Base-by-base conservation (phyloP, 1,140 invertebrate species). In the Ostrea edulis region DNA sequence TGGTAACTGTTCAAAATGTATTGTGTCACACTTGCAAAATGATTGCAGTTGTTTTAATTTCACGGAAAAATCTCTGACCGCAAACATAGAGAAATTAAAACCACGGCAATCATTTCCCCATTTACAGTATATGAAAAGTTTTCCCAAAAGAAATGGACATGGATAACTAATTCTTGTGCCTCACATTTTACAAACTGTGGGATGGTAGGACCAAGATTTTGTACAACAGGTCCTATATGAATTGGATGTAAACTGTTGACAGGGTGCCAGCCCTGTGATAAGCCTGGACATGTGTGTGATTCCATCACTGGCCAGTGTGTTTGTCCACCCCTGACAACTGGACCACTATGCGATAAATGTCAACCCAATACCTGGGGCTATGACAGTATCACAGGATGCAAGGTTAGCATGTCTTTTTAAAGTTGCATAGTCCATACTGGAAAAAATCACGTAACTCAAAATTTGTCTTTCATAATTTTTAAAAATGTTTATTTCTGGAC, bases 331-430 rank as follows among this genome's bases (percentile, higher is more conserved):
- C 96, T 97, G 91, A 98, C 98, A 0, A 96, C 96, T n/a, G 98
- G 98, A n/a, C 96, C 97, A 82, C 95, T 96, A 58, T 99, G 99
- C 94, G 97, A 99, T 89, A 96, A 97, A 90, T 99, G 99, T 94
- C 96, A 97, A 65, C 95, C 96, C 0, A 97, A 92, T 35, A 89
- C 88, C 58, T 94, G 92, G 92, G 93, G 92, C 11, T 92, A 92
- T 89, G 85, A 93, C 87, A 88, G 89, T 11, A 68, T 83, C 11
- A 53, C 83, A 22, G 94, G 94, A 54, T 94, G 94, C 86, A 93
- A 94, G 92, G 94, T 94, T 91, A 88, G 84, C 20, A 51, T 11
- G 62, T 22, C 35, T 51, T 58, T 11, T n/a, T 20, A 1, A 44
- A 44, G 35, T 5, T 44, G 35, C 35, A 44, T 44, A 44, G 35